These are phyloP conservation scores for Anoplius nigerrimus DNA, from an alignment of 2,888 invertebrate species.

Conservation along the genomic window DNA sequence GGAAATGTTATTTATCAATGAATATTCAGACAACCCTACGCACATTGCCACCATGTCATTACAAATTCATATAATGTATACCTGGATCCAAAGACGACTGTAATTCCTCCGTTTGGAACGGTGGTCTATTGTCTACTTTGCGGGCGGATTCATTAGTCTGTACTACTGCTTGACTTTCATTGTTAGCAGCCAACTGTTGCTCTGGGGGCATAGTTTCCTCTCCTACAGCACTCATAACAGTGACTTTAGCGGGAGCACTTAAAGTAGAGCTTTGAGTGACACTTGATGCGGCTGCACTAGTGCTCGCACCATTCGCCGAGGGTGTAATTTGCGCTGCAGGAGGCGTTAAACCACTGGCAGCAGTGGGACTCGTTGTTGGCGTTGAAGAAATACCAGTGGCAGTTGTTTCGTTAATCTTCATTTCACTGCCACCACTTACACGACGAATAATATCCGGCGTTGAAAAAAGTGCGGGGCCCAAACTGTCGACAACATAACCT, in stretches of 20 bases:
- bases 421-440: constrained; percentile 78
- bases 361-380: constrained; percentile 45
- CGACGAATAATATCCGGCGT: constrained; percentile 87
- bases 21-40: not conserved
- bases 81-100: constrained; percentile 67
- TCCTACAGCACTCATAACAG: constrained; percentile 7
- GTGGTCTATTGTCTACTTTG: constrained; percentile 55
- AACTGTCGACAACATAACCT: constrained; percentile 77
- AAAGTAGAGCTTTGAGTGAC: constrained; percentile 11
- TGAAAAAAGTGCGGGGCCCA: constrained; percentile 83
- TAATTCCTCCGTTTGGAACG: constrained; percentile 60
- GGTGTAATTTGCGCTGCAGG: constrained; percentile 7
- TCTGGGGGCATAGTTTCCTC: constrained; percentile 19
- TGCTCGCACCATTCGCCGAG: constrained; percentile 6
- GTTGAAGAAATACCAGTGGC: constrained; percentile 47
- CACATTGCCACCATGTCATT: not conserved
- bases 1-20: constrained; percentile 2
- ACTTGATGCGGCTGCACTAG: not conserved
- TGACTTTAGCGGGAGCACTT: constrained; percentile 14
- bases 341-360: constrained; percentile 2
- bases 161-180: not conserved
- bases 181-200: constrained; percentile 5
- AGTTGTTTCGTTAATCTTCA: constrained; percentile 67
- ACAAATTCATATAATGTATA: constrained; percentile 45
- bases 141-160: constrained; percentile 28